Conservation (phyloP, 1,140 invertebrate genomes). For the Calephelis virginiensis region DNA sequence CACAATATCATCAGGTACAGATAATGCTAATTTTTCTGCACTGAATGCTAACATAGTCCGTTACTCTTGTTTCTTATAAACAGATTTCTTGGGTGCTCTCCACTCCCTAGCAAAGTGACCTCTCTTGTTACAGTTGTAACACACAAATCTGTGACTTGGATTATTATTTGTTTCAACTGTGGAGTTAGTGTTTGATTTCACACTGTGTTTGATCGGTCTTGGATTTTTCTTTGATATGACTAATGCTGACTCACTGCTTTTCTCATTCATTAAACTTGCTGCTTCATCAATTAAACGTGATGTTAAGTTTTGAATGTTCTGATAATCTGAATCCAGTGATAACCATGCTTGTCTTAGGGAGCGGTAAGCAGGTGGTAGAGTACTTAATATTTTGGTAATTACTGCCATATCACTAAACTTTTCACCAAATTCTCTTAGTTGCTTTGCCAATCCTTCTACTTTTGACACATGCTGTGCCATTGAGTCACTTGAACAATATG, state of each 20-base stretch:
- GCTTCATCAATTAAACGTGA: neutral
- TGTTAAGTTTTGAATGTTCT: neutral
- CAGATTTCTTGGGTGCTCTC: neutral
- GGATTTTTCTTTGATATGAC: neutral
- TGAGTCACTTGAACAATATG: too few relatives aligned
- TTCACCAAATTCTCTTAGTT: too few relatives aligned
- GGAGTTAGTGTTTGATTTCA: neutral
- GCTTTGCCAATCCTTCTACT: too few relatives aligned
- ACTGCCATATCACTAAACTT: too few relatives aligned
- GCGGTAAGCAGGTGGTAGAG: neutral
- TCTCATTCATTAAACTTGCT: neutral
- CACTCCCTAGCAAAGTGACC: neutral
- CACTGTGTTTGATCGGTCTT: neutral
- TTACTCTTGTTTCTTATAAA: neutral
- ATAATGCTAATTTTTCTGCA: neutral
- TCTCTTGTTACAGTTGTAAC: neutral
- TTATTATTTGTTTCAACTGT: too few relatives aligned
- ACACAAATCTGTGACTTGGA: neutral
- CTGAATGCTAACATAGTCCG: neutral
- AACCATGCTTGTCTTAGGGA: too few relatives aligned
- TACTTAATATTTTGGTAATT: neutral
- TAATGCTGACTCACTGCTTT: neutral
- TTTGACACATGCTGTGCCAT: too few relatives aligned
- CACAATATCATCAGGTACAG: constrained; percentile 6
- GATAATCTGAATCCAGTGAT: neutral